A percentile compares a stretch with the other conserved stretches of the same genome.
Evolutionary conservation across 2,797 vertebrate genomes (phyloP).

Genomic region (Coreius guichenoti): DNA sequence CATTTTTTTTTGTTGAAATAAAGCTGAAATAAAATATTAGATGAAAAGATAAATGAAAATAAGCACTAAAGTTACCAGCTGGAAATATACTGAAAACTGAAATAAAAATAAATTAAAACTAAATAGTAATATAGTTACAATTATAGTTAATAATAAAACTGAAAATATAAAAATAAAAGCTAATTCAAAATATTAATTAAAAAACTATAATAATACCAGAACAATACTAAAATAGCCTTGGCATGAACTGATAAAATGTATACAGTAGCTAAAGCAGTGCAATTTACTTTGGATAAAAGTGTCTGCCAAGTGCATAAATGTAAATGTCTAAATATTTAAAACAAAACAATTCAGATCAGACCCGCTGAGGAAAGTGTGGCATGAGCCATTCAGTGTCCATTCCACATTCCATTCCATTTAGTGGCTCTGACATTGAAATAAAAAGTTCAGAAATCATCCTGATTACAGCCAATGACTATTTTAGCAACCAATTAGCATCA

Average conservation of each 20-base stretch:
- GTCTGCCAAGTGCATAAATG: background rate
- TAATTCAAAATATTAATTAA: background rate
- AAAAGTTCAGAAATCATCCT: background rate
- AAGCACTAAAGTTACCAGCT: background rate
- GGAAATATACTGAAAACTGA: background rate
- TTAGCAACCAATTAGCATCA: background rate
- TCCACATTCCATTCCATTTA: background rate
- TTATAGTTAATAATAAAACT: background rate
- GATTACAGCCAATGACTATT: slow-evolving; percentile 2
- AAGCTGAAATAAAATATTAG: background rate
- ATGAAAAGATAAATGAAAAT: background rate
- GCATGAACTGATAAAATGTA: background rate
- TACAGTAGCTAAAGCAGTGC: no score
- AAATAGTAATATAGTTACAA: background rate
- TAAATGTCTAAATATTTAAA: background rate
- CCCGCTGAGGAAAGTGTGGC: background rate
- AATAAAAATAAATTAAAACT: background rate
- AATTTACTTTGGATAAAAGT: background rate
- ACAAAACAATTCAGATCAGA: background rate
- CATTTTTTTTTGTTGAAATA: background rate
- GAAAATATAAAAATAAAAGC: background rate
- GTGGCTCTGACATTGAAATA: background rate
- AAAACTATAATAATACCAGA: no score
- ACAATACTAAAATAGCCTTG: background rate
- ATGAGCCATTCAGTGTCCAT: background rate